Conservation (phyloP, 2,113 vertebrate genomes). For the Antennarius striatus region DNA sequence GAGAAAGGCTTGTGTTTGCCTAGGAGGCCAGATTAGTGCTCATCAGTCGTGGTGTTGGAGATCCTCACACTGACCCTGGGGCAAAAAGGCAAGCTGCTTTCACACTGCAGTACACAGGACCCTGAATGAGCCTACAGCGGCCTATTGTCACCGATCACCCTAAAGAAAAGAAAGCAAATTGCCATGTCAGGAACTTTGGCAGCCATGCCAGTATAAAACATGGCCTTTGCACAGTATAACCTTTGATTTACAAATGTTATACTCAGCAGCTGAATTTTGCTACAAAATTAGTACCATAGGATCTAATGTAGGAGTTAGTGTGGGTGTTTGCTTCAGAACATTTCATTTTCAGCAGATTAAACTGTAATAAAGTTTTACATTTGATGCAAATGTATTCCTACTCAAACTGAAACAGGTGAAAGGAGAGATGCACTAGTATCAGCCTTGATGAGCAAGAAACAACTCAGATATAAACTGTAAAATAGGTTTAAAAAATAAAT, state of each 20-base stretch:
- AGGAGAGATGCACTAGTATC: conserved; percentile 8
- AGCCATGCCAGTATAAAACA: conserved; percentile 79
- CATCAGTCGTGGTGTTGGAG: conserved; percentile 82
- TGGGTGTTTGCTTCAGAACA: conserved; percentile 27
- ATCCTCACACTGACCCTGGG: conserved; percentile 84
- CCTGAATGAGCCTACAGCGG: conserved; percentile 75
- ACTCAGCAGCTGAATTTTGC: conserved; percentile 2
- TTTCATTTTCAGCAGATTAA: conserved; percentile 35
- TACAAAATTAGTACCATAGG: conserved; percentile 24
- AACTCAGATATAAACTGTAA: no score
- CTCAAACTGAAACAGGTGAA: conserved; percentile 16
- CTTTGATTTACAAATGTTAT: conserved; percentile 27
- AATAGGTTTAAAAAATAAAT: no score
- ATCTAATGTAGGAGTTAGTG: conserved; percentile 24
- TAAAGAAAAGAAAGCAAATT: conserved; percentile 87
- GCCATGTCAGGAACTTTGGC: conserved; percentile 87
- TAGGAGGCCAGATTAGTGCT: conserved; percentile 86
- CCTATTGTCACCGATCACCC: conserved; percentile 82
- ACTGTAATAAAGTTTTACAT: conserved; percentile 30
- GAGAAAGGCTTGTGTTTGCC: conserved; percentile 79
- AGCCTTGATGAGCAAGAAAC: not conserved
- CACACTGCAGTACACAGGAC: conserved; percentile 81
- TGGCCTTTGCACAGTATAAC: conserved; percentile 75
- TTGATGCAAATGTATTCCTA: conserved; percentile 44
- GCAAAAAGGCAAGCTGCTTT: conserved; percentile 81